phyloP scores from a whole-genome alignment of 2,113 vertebrate species.

The Strigops habroptila region DNA sequence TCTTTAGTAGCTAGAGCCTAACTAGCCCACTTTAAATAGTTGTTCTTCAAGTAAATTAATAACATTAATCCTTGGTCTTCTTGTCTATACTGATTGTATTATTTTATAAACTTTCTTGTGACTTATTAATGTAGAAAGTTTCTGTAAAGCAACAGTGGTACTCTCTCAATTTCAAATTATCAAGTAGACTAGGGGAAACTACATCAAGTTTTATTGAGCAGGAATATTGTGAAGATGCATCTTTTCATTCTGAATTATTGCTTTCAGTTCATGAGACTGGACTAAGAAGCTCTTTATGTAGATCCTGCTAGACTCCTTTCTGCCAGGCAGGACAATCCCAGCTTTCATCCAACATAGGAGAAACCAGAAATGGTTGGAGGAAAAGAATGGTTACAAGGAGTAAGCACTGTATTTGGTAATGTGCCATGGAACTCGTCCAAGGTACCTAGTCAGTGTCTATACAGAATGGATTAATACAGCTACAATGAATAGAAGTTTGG shows the following conservation, averaged over 20 bases:
- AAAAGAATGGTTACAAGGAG: not conserved
- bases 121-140: not conserved
- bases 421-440: not conserved
- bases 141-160: not conserved
- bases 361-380: not conserved
- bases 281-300: not conserved
- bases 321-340: not conserved
- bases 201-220: not conserved
- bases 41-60: not conserved
- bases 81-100: not conserved
- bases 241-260: not conserved
- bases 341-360: not conserved
- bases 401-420: accelerated
- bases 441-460: too few relatives aligned
- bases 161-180: constrained; percentile 19
- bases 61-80: not conserved
- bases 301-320: not conserved
- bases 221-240: not conserved
- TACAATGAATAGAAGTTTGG: not conserved
- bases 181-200: not conserved
- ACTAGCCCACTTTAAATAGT: not conserved
- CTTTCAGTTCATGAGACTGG: not conserved
- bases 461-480: not conserved
- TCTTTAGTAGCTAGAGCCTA: not conserved
- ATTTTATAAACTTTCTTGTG: not conserved